Conservation (phyloP, 2,113 vertebrate species). For the Glaucidium brasilianum region DNA sequence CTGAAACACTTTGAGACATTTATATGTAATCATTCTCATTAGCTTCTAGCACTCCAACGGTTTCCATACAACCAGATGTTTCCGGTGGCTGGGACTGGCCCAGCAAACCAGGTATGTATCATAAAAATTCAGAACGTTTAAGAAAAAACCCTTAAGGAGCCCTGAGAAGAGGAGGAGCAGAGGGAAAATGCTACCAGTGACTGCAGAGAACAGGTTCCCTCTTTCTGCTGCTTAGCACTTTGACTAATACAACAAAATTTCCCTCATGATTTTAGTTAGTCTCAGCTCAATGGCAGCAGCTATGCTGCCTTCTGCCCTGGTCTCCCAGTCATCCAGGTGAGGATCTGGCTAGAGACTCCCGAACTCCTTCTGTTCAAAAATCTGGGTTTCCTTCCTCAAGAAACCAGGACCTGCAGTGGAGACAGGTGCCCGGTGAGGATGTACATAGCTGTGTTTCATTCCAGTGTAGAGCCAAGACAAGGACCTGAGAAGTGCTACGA, state of each 20-base stretch:
- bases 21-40: not conserved
- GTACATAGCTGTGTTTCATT: not conserved
- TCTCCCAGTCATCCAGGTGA: not conserved
- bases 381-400: not conserved
- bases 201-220: not conserved
- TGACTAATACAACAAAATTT: not conserved
- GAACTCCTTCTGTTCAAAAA: not conserved
- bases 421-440: not conserved
- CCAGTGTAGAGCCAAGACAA: not conserved
- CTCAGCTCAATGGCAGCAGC: not conserved
- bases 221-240: not conserved
- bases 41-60: constrained; percentile 81
- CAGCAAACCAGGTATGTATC: constrained; percentile 73
- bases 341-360: not conserved
- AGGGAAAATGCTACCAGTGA: not conserved
- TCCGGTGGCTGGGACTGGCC: constrained; percentile 93
- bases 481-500: not conserved
- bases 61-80: constrained; percentile 91
- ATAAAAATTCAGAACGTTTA: not conserved
- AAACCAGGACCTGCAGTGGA: not conserved
- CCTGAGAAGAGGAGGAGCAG: not conserved
- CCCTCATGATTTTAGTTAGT: not conserved
- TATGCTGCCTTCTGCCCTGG: not conserved
- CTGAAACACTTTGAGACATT: not conserved
- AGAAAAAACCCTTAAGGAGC: not conserved